Base-by-base conservation (phyloP, 2,888 invertebrate species). In the Drosophila dives region DNA sequence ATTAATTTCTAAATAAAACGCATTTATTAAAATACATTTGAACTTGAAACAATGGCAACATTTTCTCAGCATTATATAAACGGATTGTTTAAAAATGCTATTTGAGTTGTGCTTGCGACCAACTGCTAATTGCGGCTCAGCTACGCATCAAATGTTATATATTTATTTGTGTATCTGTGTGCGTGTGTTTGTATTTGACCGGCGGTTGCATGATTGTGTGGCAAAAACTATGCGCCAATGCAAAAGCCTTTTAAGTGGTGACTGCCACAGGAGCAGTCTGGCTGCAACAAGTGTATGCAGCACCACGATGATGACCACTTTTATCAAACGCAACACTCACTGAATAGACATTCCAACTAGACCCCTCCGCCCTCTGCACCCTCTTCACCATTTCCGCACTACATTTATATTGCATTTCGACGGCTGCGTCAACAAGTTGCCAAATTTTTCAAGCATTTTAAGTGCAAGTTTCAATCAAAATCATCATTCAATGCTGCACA, bases 341-440 rank as follows among this genome's bases (percentile, higher is more conserved):
- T 23, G 34, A 48, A 33, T 50, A 53, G 33, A 38, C 42, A 55
- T 42, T 54, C 23, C 45, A 45, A 1, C 23, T 29, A 33, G 23
- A 38, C 42, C 17, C 2, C 23, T 11, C 10, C 12, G n/a, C 58
- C 32, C 20, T 33, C 38, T 11, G 2, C 12, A 12, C 20, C 2
- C 26, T 23, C 12, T 7, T 12, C 12, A n/a, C 58, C 10, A 1
- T 17, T 23, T 10, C 10, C 7, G 1, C 7, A 29, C 12, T 33
- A 10, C 34, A 29, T 45, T 45, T 38, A 38, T 33, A 63, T 36
- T 36, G 33, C 48, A 42, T 38, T 68, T 64, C 54, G 33, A 63
- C 71, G 49, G 65, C 34, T 60, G 72, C 64, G 49, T 71, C 70
- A 86, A 82, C 77, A 73, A 83, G 64, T 72, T 86, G 55, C 40